A percentile compares a stretch with the other conserved stretches of the same genome.
Conservation (phyloP, 2,888 invertebrate genomes). For the Drosophila kuntzei region DNA sequence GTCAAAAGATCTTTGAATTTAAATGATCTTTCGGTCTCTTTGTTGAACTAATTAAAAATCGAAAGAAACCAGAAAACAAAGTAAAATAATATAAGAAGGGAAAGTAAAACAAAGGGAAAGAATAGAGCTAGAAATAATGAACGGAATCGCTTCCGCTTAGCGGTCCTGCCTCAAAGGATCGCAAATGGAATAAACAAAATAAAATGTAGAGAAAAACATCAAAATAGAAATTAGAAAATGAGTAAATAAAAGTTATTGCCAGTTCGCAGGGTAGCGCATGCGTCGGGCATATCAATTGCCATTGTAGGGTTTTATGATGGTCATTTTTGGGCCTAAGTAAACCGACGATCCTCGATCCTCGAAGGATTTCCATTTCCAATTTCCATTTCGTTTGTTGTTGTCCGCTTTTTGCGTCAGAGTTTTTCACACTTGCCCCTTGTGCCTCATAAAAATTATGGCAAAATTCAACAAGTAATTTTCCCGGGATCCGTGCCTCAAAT, state of each 20-base stretch:
- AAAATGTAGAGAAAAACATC: not conserved
- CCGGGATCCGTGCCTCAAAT: conserved; percentile 37
- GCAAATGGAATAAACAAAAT: conserved; percentile 30
- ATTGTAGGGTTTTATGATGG: conserved; percentile 30
- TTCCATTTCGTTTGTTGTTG: conserved; percentile 44
- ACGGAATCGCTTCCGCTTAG: conserved; percentile 67
- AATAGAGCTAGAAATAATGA: conserved; percentile 27
- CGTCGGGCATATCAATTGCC: conserved; percentile 48
- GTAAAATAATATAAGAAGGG: conserved; percentile 40
- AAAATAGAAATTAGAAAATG: conserved; percentile 10
- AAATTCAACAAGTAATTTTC: conserved; percentile 45
- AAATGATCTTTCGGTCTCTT: conserved; percentile 64
- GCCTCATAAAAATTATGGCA: conserved; percentile 64
- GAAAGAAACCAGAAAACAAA: conserved; percentile 31
- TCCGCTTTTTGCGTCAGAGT: conserved; percentile 45
- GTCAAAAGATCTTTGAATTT: conserved; percentile 44
- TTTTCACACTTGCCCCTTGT: conserved; percentile 68
- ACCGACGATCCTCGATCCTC: conserved; percentile 24
- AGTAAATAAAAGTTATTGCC: conserved; percentile 34
- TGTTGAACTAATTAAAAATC: conserved; percentile 74
- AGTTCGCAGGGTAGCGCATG: conserved; percentile 36
- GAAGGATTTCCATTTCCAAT: conserved; percentile 47
- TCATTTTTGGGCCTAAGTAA: conserved; percentile 24
- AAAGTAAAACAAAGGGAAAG: conserved; percentile 26
- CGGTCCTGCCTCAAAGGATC: conserved; percentile 53